Conservation (phyloP, 2,113 vertebrate species). For the Ailuropoda melanoleuca region DNA sequence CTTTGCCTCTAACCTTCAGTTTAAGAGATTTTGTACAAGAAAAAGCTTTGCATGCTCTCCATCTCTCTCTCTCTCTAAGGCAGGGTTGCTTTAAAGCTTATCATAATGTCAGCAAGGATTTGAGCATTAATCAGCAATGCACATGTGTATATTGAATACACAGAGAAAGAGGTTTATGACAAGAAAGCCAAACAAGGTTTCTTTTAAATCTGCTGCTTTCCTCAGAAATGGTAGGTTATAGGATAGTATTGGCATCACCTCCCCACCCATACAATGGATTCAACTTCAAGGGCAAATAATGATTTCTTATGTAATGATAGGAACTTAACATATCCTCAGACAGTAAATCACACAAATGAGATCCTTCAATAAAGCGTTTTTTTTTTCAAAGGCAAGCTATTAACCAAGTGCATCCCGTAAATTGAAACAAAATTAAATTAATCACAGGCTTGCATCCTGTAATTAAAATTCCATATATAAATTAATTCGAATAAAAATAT, state of each 20-base stretch:
- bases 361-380: conserved; percentile 58
- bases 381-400: conserved; percentile 9
- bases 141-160: background rate
- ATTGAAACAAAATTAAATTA: conserved; percentile 72
- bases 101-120: conserved; percentile 62
- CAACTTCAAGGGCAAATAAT: conserved; percentile 34
- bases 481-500: conserved; percentile 61
- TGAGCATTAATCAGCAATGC: conserved; percentile 57
- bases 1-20: conserved; percentile 36
- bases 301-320: background rate
- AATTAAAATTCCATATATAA: conserved; percentile 77
- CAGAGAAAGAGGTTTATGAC: background rate
- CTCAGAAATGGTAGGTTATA: background rate
- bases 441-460: conserved; percentile 59
- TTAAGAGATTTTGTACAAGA: conserved; percentile 40
- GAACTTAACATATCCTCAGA: background rate
- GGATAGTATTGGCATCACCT: background rate
- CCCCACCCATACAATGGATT: background rate
- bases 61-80: background rate
- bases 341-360: conserved; percentile 61
- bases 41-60: background rate
- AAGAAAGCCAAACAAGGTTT: background rate
- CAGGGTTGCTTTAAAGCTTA: conserved; percentile 47
- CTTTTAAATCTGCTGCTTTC: background rate
- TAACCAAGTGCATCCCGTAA: conserved; percentile 62